phyloP scores from a whole-genome alignment of 2,888 invertebrate species.

The Geotrupes spiniger region DNA sequence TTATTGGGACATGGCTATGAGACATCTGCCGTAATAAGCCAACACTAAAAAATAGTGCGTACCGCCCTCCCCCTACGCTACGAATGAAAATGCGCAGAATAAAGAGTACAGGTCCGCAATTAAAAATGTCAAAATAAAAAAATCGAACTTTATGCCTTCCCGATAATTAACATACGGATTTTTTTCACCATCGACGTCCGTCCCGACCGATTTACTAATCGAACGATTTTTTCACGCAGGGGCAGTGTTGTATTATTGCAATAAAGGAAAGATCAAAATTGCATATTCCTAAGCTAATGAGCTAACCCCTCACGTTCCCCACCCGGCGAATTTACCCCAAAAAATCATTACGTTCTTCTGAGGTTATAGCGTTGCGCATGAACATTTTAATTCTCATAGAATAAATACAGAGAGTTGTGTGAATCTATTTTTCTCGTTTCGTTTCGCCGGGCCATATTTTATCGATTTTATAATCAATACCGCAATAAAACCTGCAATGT shows the following conservation, averaged over 20 bases:
- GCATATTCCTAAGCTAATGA: constrained; percentile 67
- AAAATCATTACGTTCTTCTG: constrained; percentile 78
- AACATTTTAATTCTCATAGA: constrained; percentile 51
- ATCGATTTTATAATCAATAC: constrained; percentile 56
- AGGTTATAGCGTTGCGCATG: constrained; percentile 40
- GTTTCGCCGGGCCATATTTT: constrained; percentile 51
- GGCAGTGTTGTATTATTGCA: constrained; percentile 20
- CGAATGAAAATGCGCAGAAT: constrained; percentile 60
- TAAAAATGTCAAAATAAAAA: constrained; percentile 55
- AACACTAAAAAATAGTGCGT: constrained; percentile 65
- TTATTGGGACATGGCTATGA: constrained; percentile 57
- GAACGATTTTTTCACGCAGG: constrained; percentile 12
- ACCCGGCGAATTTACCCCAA: constrained; percentile 67
- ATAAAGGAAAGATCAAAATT: constrained; percentile 59
- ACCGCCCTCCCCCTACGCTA: constrained; percentile 49
- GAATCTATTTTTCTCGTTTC: constrained; percentile 52
- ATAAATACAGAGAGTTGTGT: constrained; percentile 45
- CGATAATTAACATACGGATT: constrained; percentile 17
- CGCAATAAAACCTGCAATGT: constrained; percentile 56
- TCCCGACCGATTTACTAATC: constrained; percentile 14
- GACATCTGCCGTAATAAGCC: constrained; percentile 65
- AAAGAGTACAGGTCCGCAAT: constrained; percentile 58
- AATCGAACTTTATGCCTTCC: constrained; percentile 41
- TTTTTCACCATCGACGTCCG: constrained; percentile 22
- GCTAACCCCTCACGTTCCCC: constrained; percentile 37